A percentile compares a stretch with the other conserved stretches of the same genome.
Conservation (phyloP, 1,140 invertebrate species). For the Capitella teleta region DNA sequence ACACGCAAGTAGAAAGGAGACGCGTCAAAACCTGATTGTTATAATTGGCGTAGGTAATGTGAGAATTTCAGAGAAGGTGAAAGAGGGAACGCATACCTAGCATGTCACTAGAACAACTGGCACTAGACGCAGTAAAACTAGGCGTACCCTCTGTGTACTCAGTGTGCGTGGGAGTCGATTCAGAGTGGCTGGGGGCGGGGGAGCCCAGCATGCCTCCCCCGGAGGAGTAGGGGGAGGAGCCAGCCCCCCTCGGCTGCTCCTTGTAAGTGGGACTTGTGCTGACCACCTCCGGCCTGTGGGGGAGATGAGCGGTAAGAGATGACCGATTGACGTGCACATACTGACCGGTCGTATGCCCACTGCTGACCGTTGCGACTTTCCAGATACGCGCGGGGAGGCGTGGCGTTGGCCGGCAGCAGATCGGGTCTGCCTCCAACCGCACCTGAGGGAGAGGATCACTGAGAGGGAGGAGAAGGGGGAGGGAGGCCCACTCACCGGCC, state of each 20-base stretch:
- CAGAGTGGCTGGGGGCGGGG: constrained; percentile 68
- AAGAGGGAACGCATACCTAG: constrained; percentile 20
- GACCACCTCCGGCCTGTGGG: constrained; percentile 18
- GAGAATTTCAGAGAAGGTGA: neutral
- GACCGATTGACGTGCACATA: neutral
- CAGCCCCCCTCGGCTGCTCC: constrained; percentile 18
- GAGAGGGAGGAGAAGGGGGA: too few relatives aligned
- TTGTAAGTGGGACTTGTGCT: constrained; percentile 38
- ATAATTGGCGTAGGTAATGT: too few relatives aligned
- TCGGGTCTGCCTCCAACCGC: constrained; percentile 23
- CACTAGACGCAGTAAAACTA: constrained; percentile 86
- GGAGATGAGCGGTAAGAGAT: constrained; percentile 5
- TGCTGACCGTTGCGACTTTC: constrained; percentile 38
- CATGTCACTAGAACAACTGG: constrained; percentile 39
- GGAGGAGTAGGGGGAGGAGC: neutral
- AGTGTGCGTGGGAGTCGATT: constrained; percentile 88
- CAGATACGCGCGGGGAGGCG: constrained; percentile 76
- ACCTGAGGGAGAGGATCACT: too few relatives aligned
- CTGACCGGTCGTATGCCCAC: neutral
- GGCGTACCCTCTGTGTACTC: constrained; percentile 72
- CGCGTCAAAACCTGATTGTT: too few relatives aligned
- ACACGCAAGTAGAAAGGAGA: too few relatives aligned
- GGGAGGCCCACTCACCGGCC: too few relatives aligned
- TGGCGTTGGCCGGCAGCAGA: constrained; percentile 61
- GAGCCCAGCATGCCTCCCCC: neutral